Base-by-base conservation (phyloP, 1,140 invertebrate species). In the Monomorium pharaonis region DNA sequence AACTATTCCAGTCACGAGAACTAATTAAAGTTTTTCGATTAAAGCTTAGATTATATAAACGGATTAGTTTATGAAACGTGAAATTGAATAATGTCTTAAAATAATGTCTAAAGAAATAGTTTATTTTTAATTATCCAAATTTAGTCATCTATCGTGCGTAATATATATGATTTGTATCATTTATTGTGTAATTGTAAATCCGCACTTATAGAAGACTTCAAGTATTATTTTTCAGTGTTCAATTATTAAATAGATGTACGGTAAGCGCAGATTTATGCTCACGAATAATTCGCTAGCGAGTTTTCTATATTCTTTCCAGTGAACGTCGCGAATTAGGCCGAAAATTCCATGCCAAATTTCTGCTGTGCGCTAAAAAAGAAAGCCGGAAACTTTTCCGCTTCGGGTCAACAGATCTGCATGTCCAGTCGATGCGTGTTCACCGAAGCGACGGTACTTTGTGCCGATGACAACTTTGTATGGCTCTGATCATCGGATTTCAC, bases 311-410 rank as follows among this genome's bases (percentile, higher is more conserved):
- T 60, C 27, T 75, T 75, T 76, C 33, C 42, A 18, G 7, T 10
- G 16, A 58, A 18, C 67, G 47, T 42, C 18, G 69, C 37, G 69
- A 83, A 83, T 70, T 83, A 80, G 69, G 69, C 10, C 54, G 80
- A 75, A 47, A 75, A 49, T 58, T 60, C 3, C 37, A 10, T 62
- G 3, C 18, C 44, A 37, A 80, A 80, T 67, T 67, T 78, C 44
- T 51, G 30, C 44, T 47, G 47, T 18, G 84, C 51, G 16, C 47
- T 24, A 83, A 83, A 81, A 21, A 18, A 24, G 3, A 70, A 58
- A 62, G 37, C 54, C 42, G 49, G 65, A 89, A 81, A 86, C 72
- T 86, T 75, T 72, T 69, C 44, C 49, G 75, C 77, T 80, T 16
- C 21, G 47, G 47, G 65, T 80, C 77, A 80, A 67, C 49, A 63